Conservation (phyloP, 2,888 invertebrate species). For the Girardia tigrina region DNA sequence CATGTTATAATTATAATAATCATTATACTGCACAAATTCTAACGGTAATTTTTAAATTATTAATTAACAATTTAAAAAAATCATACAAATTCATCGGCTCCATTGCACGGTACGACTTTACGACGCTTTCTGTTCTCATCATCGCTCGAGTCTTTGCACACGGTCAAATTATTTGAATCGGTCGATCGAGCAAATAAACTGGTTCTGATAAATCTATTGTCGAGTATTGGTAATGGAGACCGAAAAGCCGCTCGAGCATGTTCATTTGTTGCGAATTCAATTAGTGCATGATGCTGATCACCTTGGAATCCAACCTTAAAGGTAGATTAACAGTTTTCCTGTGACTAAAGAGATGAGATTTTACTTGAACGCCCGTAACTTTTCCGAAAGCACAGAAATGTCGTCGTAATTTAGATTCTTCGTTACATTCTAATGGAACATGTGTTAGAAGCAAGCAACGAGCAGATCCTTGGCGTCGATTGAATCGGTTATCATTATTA, state of each 20-base stretch:
- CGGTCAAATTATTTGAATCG: neutral
- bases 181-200: neutral
- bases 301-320: neutral
- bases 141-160: slow-evolving; percentile 8
- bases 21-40: too few relatives aligned
- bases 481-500: neutral
- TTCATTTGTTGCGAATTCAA: neutral
- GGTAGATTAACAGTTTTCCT: neutral
- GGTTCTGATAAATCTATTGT: slow-evolving; percentile 15
- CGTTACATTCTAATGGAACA: neutral
- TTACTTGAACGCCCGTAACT: neutral
- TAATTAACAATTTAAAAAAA: too few relatives aligned
- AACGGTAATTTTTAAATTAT: too few relatives aligned
- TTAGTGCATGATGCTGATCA: slow-evolving; percentile 1
- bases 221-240: neutral
- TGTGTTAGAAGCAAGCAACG: neutral
- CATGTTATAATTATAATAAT: too few relatives aligned
- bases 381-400: neutral
- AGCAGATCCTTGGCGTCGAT: neutral
- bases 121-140: neutral
- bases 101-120: neutral
- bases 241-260: neutral
- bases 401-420: neutral
- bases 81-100: too few relatives aligned
- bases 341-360: neutral